Base-by-base conservation (phyloP, 2,113 vertebrate genomes). In the Limnothrissa miodon region DNA sequence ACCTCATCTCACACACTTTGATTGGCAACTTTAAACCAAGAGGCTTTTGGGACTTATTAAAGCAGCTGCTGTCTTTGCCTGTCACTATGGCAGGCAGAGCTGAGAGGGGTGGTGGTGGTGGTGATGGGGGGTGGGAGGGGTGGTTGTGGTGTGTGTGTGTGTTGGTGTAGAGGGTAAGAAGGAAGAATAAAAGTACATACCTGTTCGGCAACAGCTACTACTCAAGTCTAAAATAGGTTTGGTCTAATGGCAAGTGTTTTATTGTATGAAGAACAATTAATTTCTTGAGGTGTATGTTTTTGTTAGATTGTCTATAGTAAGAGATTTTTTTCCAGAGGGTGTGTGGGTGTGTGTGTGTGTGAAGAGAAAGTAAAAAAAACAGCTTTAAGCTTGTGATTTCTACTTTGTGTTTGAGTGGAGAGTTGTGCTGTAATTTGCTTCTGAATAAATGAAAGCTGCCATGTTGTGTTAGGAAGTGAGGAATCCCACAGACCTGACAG, bases 391-490 rank as follows among this genome's bases (percentile, higher is more conserved):
- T 46, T 66, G 33, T n/a, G 39, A 48, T 78, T 36, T 5, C 1
- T 11, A 33, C 42, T 70, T 44, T 45, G 39, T 66, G 17, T 62
- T 84, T 74, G 33, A 25, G 81, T n/a, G 13, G 2, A 66, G 0
- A 42, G 80, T 81, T 78, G 80, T 6, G 25, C 42, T 4, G n/a
- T 85, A 85, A 85, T 85, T 79, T 80, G 82, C 70, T 83, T 59
- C 66, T 88, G 78, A 88, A 88, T 88, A 88, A 88, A 88, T 86
- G 80, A 86, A 81, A 1, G 44, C 83, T 81, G 83, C 39, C 78
- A 23, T 81, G 83, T 51, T 86, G 70, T 83, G 81, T 85, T 86
- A 83, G 79, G 85, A 84, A 85, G 53, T 79, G 21, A 33, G 82
- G 81, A 85, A 88, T 86, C 83, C 83, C 80, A 56, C 42, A 78